Conservation (phyloP, 2,888 invertebrate genomes). For the Spisula solida region DNA sequence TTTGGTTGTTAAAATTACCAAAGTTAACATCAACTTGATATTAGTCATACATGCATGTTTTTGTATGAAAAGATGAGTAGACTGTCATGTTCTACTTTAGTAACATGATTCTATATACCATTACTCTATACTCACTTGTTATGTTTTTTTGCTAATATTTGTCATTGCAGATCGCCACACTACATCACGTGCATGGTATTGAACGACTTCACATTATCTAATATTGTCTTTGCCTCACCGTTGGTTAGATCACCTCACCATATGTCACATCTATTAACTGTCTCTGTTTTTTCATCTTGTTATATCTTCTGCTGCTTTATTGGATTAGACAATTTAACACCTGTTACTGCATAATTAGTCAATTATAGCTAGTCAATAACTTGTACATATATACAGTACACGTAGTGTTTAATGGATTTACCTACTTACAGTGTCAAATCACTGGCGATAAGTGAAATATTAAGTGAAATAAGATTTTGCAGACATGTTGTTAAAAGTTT, state of each 20-base stretch:
- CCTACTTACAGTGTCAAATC: neutral
- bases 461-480: neutral
- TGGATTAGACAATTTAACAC: constrained; percentile 10
- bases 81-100: neutral
- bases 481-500: neutral
- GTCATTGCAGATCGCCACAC: constrained; percentile 47
- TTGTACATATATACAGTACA: neutral
- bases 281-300: constrained; percentile 6
- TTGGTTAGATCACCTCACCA: neutral
- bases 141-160: constrained; percentile 42
- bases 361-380: constrained; percentile 10
- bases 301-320: constrained; percentile 13
- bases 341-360: constrained; percentile 20
- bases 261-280: constrained; percentile 21
- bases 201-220: constrained; percentile 31
- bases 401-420: neutral
- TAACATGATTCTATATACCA: neutral
- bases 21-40: neutral
- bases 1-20: neutral
- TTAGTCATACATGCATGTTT: neutral
- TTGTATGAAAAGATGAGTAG: neutral
- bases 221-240: neutral
- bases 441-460: too few relatives aligned
- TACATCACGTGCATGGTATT: constrained; percentile 53
- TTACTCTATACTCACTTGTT: constrained; percentile 3